Percentiles rank a stretch among this genome's conserved stretches.
phyloP scores from a whole-genome alignment of 2,113 vertebrate genomes.

The Percina caprodes region DNA sequence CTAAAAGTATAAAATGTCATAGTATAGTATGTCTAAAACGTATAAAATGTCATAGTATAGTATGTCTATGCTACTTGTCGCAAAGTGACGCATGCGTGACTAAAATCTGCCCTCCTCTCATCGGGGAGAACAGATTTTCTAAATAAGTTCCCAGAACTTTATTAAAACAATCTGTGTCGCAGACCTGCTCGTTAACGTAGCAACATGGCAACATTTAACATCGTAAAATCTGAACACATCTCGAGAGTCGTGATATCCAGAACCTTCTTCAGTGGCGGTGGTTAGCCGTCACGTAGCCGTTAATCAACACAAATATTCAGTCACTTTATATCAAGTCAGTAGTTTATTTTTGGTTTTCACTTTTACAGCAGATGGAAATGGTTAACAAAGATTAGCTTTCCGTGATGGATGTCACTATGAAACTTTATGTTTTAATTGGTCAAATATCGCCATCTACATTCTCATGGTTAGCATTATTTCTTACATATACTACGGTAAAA shows the following conservation, averaged over 20 bases:
- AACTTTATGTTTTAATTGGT: too few species aligned
- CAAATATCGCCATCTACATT: neutral
- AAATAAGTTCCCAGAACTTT: neutral
- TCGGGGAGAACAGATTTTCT: neutral
- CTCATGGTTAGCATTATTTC: neutral
- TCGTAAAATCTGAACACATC: neutral
- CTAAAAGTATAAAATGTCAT: too few species aligned
- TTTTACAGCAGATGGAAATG: neutral
- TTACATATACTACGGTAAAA: too few species aligned
- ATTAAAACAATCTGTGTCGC: neutral
- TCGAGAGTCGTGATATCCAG: neutral
- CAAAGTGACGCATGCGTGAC: too few species aligned
- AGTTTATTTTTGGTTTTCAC: conserved; percentile 8
- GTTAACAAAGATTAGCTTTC: conserved; percentile 1
- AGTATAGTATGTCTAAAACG: too few species aligned
- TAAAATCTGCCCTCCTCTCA: too few species aligned
- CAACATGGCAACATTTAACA: neutral
- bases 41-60: too few species aligned
- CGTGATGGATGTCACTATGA: neutral
- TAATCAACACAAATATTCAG: conserved; percentile 9
- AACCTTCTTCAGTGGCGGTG: neutral
- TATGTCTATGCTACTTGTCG: too few species aligned
- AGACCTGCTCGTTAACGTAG: neutral
- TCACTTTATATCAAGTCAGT: conserved; percentile 51
- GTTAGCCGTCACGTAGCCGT: neutral